Percentiles rank a stretch among this genome's conserved stretches.
Evolutionary conservation across 2,797 vertebrate genomes (phyloP).

Genomic region (Gymnothorax javanicus): DNA sequence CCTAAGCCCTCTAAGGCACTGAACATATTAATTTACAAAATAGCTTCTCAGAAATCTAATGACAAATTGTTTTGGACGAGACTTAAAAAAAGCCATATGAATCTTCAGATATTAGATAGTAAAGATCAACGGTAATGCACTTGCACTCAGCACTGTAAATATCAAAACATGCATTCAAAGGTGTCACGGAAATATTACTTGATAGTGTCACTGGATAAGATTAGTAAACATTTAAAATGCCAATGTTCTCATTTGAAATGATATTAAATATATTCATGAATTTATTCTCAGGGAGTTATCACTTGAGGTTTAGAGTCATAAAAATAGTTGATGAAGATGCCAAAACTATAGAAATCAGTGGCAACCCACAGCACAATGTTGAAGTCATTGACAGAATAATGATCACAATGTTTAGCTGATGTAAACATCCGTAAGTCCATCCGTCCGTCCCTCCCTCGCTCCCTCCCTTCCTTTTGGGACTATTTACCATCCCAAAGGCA

Average conservation of each 20-base stretch:
- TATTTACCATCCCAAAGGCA: background rate
- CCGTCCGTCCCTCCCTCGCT: no score
- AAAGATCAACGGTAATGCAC: background rate
- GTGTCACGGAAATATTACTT: background rate
- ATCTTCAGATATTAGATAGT: slow-evolving; percentile 8
- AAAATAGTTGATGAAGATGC: background rate
- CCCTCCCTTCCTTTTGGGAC: background rate
- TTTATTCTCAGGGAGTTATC: background rate
- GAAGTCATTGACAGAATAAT: background rate
- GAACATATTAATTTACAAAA: slow-evolving; percentile 8
- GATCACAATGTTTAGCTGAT: background rate
- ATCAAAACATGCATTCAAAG: background rate
- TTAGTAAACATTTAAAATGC: background rate
- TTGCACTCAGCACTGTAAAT: background rate
- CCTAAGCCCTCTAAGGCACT: background rate
- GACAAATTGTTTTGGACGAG: slow-evolving; percentile 4
- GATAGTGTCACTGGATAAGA: background rate
- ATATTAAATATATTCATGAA: background rate
- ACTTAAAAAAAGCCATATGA: background rate
- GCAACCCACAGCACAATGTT: background rate
- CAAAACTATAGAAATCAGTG: background rate
- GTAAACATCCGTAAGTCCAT: no score
- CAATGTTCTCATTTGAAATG: background rate
- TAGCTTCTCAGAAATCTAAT: background rate
- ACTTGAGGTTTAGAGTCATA: background rate